A percentile compares a stretch with the other conserved stretches of the same genome.
These are phyloP conservation scores for Apamea monoglypha DNA, from an alignment of 2,888 invertebrate species.

Conservation along the genomic window DNA sequence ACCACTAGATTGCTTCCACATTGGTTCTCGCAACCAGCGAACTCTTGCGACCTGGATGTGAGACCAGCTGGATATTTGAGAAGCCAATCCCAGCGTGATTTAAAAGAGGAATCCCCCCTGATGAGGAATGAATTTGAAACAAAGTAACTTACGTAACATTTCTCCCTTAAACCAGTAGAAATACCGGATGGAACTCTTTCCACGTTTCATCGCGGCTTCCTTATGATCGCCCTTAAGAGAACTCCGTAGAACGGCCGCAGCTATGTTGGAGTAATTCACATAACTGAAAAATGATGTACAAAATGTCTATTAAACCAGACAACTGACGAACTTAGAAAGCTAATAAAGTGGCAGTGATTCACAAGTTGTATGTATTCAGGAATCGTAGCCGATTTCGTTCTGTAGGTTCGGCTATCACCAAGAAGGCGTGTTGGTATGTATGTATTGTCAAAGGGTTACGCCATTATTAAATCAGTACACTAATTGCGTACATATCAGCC, in stretches of 20 bases:
- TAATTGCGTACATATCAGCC: too few relatives aligned
- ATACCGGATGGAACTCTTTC: constrained; percentile 18
- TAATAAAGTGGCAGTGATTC: background rate
- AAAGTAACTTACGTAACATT: constrained; percentile 41
- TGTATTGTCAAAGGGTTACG: background rate
- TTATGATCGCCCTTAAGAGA: constrained; percentile 49
- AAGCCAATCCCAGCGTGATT: background rate
- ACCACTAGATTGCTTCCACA: too few relatives aligned
- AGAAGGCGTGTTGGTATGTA: background rate
- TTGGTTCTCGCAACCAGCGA: too few relatives aligned
- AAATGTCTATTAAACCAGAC: background rate
- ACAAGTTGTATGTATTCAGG: background rate
- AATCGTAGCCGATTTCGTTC: background rate
- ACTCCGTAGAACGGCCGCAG: constrained; percentile 50
- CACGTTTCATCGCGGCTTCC: constrained; percentile 33
- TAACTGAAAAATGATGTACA: constrained; percentile 51
- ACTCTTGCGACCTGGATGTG: background rate
- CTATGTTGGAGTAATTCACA: constrained; percentile 65
- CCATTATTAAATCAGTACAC: too few relatives aligned
- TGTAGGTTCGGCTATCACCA: too few relatives aligned
- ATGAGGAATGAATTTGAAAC: background rate
- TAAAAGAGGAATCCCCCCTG: background rate
- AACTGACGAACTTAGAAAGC: background rate
- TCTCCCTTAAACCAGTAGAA: constrained; percentile 57
- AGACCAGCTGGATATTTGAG: background rate